A percentile compares a stretch with the other conserved stretches of the same genome.
phyloP scores from a whole-genome alignment of 1,140 invertebrate genomes.

The Ostrea edulis region DNA sequence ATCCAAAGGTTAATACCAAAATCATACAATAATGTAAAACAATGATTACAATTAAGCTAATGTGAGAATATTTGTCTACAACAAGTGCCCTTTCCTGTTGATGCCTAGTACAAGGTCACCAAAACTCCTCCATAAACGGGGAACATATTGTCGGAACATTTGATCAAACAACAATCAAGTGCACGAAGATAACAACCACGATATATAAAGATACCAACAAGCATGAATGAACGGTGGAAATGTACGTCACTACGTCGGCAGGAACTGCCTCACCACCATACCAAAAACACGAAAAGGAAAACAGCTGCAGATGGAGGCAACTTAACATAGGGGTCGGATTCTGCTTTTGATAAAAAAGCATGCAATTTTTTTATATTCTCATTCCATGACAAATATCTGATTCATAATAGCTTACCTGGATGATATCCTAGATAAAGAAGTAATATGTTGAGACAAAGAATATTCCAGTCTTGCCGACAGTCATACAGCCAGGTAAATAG shows the following conservation, averaged over 20 bases:
- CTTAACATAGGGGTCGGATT: neutral
- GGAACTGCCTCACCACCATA: neutral
- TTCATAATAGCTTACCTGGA: too few species aligned
- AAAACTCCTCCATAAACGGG: neutral
- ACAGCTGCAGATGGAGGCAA: neutral
- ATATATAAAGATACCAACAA: neutral
- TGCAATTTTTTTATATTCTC: neutral
- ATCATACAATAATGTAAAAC: neutral
- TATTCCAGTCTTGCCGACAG: neutral
- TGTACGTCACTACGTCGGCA: neutral
- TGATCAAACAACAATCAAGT: slow-evolving; percentile 1
- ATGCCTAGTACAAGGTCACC: neutral
- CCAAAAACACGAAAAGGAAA: neutral
- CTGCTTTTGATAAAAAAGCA: neutral
- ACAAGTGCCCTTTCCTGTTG: slow-evolving; percentile 18
- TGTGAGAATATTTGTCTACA: neutral
- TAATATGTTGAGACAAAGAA: neutral
- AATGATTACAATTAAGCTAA: neutral
- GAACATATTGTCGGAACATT: slow-evolving; percentile 5
- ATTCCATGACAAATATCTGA: too few species aligned
- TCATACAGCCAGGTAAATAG: slow-evolving; percentile 11
- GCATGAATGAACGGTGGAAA: neutral
- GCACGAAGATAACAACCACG: neutral
- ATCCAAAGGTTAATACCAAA: neutral
- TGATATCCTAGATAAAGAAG: neutral